Evolutionary conservation across 2,888 invertebrate genomes (phyloP).

Genomic region (Sussaba pulchella): DNA sequence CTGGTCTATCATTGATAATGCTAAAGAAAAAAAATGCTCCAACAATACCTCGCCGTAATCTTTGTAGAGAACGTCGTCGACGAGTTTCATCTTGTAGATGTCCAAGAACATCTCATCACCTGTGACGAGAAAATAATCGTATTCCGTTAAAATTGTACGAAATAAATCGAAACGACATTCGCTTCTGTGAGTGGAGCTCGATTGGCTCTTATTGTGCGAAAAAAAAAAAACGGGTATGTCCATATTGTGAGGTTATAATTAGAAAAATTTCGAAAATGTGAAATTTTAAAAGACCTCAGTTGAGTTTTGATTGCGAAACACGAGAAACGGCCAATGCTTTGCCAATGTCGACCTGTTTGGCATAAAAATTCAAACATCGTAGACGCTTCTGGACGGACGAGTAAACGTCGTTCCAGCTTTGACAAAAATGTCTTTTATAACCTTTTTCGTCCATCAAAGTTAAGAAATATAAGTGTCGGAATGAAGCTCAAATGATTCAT

Average conservation of each 20-base stretch:
- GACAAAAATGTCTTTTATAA: constrained; percentile 43
- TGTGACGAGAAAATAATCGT: constrained; percentile 84
- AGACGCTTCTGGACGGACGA: constrained; percentile 19
- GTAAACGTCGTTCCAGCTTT: constrained; percentile 59
- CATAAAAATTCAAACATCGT: neutral
- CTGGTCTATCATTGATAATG: neutral
- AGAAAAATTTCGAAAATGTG: constrained; percentile 12
- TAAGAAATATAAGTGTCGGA: constrained; percentile 42
- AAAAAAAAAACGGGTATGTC: constrained; percentile 46
- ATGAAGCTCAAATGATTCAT: constrained; percentile 48
- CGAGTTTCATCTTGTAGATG: constrained; percentile 95
- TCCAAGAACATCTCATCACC: constrained; percentile 99
- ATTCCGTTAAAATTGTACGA: neutral
- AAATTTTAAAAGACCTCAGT: neutral
- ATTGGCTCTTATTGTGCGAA: no score
- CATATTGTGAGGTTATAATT: constrained; percentile 67
- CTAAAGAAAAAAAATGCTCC: neutral
- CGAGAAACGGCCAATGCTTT: neutral
- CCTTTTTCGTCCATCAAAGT: neutral
- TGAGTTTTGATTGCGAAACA: neutral
- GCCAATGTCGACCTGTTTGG: neutral
- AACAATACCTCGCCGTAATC: constrained; percentile 93
- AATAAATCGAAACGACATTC: neutral
- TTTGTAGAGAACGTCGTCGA: constrained; percentile 97
- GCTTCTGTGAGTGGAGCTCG: neutral